Conservation (phyloP, 1,140 invertebrate genomes). For the Nixonia krombeini region DNA sequence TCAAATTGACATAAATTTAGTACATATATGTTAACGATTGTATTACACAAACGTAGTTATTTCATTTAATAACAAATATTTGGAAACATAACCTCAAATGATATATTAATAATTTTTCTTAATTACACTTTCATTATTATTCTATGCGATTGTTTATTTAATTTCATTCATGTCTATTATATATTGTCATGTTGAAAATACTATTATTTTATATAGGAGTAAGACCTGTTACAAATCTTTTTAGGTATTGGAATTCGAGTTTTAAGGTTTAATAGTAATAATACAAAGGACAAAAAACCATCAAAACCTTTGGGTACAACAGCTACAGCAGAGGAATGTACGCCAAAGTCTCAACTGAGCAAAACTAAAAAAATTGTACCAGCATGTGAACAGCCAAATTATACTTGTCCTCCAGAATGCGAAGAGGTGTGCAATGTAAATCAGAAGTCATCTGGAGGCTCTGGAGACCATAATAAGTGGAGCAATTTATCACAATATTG, state of each 20-base stretch:
- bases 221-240: slow-evolving; percentile 49
- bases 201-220: not conserved
- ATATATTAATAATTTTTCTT: too few species aligned
- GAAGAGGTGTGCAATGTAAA: slow-evolving; percentile 29
- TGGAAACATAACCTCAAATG: too few species aligned
- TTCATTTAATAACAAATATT: not conserved
- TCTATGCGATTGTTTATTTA: not conserved
- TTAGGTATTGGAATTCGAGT: slow-evolving; percentile 45
- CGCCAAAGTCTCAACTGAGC: slow-evolving; percentile 32
- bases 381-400: slow-evolving; percentile 43
- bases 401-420: slow-evolving; percentile 47
- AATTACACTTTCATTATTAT: too few species aligned
- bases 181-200: too few species aligned
- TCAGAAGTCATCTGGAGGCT: slow-evolving; percentile 10
- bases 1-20: not conserved
- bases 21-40: not conserved
- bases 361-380: slow-evolving; percentile 28
- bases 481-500: slow-evolving; percentile 50
- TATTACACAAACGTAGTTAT: not conserved
- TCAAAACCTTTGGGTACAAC: slow-evolving; percentile 46
- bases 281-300: slow-evolving; percentile 46
- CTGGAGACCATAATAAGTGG: slow-evolving; percentile 24
- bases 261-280: slow-evolving; percentile 44
- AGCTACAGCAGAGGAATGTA: slow-evolving; percentile 60
- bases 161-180: not conserved